Evolutionary conservation across 2,888 invertebrate species (phyloP).

Genomic region (Temnothorax rugatulus): DNA sequence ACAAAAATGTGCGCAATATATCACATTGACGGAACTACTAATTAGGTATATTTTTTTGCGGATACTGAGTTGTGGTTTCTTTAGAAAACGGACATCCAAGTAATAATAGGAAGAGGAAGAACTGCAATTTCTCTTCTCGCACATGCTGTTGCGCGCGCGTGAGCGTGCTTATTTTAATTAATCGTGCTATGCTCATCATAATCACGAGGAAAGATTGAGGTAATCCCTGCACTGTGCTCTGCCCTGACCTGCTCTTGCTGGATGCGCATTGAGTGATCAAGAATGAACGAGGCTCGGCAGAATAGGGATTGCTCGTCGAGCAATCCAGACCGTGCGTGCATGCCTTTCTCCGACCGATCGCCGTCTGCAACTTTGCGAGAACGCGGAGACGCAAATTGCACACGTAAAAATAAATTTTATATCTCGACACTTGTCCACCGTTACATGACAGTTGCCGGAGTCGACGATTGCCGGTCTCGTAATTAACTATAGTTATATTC

Average conservation of each 20-base stretch:
- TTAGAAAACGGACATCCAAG: background rate
- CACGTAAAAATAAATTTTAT: constrained; percentile 29
- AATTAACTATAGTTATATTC: background rate
- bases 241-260: constrained; percentile 69
- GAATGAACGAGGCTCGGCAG: constrained; percentile 47
- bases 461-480: background rate
- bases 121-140: constrained; percentile 3
- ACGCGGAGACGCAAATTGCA: constrained; percentile 19
- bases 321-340: constrained; percentile 69
- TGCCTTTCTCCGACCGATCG: constrained; percentile 67
- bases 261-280: constrained; percentile 59
- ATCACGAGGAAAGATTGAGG: constrained; percentile 59
- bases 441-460: background rate
- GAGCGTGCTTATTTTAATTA: constrained; percentile 22
- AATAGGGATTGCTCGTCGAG: constrained; percentile 63
- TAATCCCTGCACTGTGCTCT: constrained; percentile 58
- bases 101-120: background rate
- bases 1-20: background rate
- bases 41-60: background rate
- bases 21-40: background rate
- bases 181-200: background rate
- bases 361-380: constrained; percentile 3
- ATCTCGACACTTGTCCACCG: background rate
- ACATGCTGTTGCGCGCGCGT: background rate
- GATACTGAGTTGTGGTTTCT: background rate